Base-by-base conservation (phyloP, 2,888 invertebrate genomes). In the Hirtodrosophila cameraria region DNA sequence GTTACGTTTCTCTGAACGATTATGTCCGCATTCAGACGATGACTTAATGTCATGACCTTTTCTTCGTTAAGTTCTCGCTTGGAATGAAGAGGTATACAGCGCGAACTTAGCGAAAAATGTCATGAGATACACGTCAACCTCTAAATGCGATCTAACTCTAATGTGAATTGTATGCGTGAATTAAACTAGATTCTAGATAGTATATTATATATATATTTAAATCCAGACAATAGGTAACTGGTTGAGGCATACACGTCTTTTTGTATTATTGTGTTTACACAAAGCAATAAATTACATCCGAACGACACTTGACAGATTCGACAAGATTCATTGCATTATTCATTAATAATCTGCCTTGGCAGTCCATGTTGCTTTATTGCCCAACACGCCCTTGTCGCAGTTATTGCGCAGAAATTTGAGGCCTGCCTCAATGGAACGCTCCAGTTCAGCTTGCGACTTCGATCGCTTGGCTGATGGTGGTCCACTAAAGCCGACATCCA, bases 351-450 rank as follows among this genome's bases (percentile, higher is more conserved):
- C 90, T 1, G 90, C 89, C 48, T 89, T 90, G 13, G 90, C 87
- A 1, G 88, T 84, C 91, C 91, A 91, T 25, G 80, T 88, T 3
- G 86, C 86, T 53, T 91, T 91, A n/a, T 83, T 87, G 18, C 85
- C 67, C 9, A 87, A 77, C 13, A 85, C 86, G 12, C 86, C 86
- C 49, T 92, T 92, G 75, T 93, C 93, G n/a, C 91, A 90, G 81
- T 92, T 92, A 33, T 92, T 86, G 12, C 93, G 90, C 30, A 93
- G 87, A 86, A 91, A 93, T 61, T 90, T 90, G 12, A 93, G 85
- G 0, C 93, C 93, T 7, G 92, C 93, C 74, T 92, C 92, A 49
- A 93, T 92, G 0, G 93, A 92, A 9, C 91, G 91, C 59, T 92
- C 92, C 33, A 93, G 84, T 41, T 91, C 87, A 8, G 65, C 57